Evolutionary conservation across 2,113 vertebrate genomes (phyloP), one percentile per base, ranked within the genome.

Genomic region (Bolborhynchus lineola): DNA sequence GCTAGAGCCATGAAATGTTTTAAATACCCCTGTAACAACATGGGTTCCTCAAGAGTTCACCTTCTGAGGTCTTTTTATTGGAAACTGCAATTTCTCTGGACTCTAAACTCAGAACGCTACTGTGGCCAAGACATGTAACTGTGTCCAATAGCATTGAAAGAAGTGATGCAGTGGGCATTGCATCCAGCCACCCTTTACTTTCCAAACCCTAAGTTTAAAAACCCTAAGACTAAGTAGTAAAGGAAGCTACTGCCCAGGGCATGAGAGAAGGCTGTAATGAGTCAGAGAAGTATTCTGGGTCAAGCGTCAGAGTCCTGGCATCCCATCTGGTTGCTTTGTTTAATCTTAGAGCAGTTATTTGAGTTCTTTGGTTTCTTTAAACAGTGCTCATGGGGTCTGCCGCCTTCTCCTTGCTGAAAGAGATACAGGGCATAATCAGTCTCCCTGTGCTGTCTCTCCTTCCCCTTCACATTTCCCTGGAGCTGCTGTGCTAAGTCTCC

Each of bases 91-190:
- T 33, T 86, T 65, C 24, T 83, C 50, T 83, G 20, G 21, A 77
- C 19, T 3, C 3, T 62, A 42, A 90, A 62, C 37, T 83, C 46
- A 74, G 31, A 13, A 62, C 21, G 41, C 33, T 50, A 5, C 35
- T 65, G 23, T 33, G 12, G 26, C 19, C 67, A 60, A 55, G 20
- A 47, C 5, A 3, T 0, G 1, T 1, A 2, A 25, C 1, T 74
- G 31, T 2, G 2, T 42, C 10, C 16, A 37, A 67, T 29, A 85
- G 16, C 20, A 19, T 1, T 72, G 52, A 70, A 75, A 89, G 39
- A 53, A 84, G n/a, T 29, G 13, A 53, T 3, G 2, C 29, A 20
- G 5, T 33, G 64, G 70, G 35, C 15, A 29, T 74, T 47, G 25
- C 16, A 69, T 33, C 49, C 46, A 42, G 4, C 17, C 52, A 52